Percentiles rank a stretch among this genome's conserved stretches.
These are phyloP conservation scores for Nicator chloris DNA, from an alignment of 2,113 vertebrate species.

Conservation along the genomic window DNA sequence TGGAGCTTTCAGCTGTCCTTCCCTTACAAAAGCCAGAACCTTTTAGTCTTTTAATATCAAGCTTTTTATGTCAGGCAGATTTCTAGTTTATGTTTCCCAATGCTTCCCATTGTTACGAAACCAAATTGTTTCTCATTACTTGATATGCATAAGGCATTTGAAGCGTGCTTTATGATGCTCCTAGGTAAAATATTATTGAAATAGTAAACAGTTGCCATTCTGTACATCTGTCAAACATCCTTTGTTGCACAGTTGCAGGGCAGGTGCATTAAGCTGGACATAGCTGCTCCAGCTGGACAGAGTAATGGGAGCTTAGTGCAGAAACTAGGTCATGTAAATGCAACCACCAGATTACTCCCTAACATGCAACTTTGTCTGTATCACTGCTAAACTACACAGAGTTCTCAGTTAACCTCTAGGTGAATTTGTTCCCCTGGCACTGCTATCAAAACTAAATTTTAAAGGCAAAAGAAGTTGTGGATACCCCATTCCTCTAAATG, in stretches of 20 bases:
- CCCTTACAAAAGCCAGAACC: background rate
- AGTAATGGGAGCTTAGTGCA: background rate
- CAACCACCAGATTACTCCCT: background rate
- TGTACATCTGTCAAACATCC: background rate
- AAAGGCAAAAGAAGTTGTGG: background rate
- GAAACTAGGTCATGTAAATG: background rate
- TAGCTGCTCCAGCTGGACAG: background rate
- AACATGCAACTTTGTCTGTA: background rate
- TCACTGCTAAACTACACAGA: background rate
- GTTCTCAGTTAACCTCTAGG: background rate
- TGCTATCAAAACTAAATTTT: background rate
- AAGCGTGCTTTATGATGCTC: background rate
- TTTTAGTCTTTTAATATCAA: background rate
- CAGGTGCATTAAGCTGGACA: background rate
- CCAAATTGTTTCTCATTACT: background rate
- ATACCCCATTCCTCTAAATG: background rate
- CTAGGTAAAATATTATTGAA: background rate
- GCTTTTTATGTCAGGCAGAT: background rate
- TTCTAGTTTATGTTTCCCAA: background rate
- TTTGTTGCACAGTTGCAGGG: background rate
- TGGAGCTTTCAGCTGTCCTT: background rate
- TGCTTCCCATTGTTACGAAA: background rate
- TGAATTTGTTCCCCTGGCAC: background rate
- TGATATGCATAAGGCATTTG: background rate
- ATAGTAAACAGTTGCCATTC: background rate